Conservation (phyloP, 2,113 vertebrate genomes). For the Haemorhous mexicanus region DNA sequence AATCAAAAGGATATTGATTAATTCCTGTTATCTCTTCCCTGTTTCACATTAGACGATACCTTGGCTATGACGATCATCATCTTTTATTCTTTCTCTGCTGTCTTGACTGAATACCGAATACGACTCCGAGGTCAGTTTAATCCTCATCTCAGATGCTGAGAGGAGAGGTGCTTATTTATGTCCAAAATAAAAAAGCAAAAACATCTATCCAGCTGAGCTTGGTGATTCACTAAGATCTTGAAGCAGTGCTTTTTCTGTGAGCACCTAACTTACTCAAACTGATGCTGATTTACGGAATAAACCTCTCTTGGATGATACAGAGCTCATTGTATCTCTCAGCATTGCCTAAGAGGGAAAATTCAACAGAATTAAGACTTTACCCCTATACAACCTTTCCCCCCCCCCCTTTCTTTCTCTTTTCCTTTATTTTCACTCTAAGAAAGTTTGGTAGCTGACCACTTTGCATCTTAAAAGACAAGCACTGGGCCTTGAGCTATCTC, state of each 20-base stretch:
- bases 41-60: not conserved
- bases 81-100: not conserved
- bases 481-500: not conserved
- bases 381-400: not conserved
- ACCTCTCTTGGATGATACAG: not conserved
- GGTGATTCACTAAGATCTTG: not conserved
- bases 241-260: not conserved
- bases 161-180: not conserved
- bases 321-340: not conserved
- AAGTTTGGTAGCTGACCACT: not conserved
- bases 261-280: not conserved
- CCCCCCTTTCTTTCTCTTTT: not conserved
- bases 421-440: not conserved
- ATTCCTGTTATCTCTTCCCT: not conserved
- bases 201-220: not conserved
- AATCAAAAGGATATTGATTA: not conserved
- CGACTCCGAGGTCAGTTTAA: not conserved
- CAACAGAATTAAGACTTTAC: not conserved
- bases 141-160: not conserved
- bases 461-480: not conserved
- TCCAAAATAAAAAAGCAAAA: not conserved
- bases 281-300: not conserved
- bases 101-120: not conserved
- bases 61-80: not conserved
- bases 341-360: not conserved